These are phyloP conservation scores for Drosophila kohkoa DNA, from an alignment of 1,140 invertebrate species.

Conservation along the genomic window DNA sequence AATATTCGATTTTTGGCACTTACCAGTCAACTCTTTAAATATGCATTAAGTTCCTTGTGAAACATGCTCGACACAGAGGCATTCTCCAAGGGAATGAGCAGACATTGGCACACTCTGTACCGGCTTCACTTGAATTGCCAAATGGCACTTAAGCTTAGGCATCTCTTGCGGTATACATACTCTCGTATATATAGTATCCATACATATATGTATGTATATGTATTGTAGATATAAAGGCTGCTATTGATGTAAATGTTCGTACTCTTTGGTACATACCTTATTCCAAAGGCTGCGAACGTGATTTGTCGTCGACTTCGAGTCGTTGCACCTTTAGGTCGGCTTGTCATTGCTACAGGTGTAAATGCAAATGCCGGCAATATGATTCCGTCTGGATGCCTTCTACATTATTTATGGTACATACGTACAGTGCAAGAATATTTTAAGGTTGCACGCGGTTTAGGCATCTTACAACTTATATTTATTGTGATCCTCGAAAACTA, in stretches of 20 bases:
- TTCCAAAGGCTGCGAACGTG: constrained; percentile 56
- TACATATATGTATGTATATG: constrained; percentile 16
- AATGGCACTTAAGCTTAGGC: constrained; percentile 82
- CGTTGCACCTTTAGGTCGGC: constrained; percentile 36
- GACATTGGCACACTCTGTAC: neutral
- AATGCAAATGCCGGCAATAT: constrained; percentile 73
- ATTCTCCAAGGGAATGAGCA: constrained; percentile 2
- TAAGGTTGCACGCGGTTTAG: neutral
- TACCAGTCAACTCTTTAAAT: constrained; percentile 79
- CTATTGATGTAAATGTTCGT: neutral
- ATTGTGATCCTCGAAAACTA: too few species aligned
- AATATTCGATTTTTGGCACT: constrained; percentile 82
- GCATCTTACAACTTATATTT: neutral
- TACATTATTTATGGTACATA: constrained; percentile 67
- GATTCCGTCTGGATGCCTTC: constrained; percentile 63
- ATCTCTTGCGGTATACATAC: constrained; percentile 35
- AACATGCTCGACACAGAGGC: constrained; percentile 44
- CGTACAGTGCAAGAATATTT: constrained; percentile 63
- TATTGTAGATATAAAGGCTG: constrained; percentile 1
- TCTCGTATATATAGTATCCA: neutral
- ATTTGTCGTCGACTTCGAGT: constrained; percentile 56
- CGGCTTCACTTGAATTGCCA: constrained; percentile 64
- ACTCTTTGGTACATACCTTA: neutral
- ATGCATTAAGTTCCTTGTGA: constrained; percentile 77
- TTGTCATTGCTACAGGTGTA: constrained; percentile 71